Evolutionary conservation across 2,888 invertebrate genomes (phyloP), one percentile per base, ranked within the genome.

Genomic region (Lingula anatina): DNA sequence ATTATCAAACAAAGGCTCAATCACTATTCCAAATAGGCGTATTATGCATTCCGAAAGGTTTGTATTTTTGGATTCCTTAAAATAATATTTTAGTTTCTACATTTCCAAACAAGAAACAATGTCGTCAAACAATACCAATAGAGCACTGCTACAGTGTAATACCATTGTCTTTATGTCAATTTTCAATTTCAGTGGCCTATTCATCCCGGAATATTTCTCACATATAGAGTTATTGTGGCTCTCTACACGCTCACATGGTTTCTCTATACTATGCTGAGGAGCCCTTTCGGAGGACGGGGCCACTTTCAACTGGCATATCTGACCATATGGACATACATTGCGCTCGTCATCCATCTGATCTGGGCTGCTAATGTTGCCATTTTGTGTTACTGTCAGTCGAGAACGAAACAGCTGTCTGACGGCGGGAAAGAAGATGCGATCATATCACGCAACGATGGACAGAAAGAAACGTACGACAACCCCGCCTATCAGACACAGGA

Each of bases 261-360:
- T 3, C 21, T 59, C 31, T 28, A 45, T 24, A 42, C 41, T 2
- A 42, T 42, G 0, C 25, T 48, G n/a, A n/a, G n/a, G n/a, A n/a
- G n/a, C n/a, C n/a, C n/a, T n/a, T n/a, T n/a, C n/a, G n/a, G n/a
- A n/a, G n/a, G n/a, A n/a, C n/a, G n/a, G n/a, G n/a, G n/a, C n/a
- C n/a, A n/a, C n/a, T n/a, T n/a, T n/a, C n/a, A n/a, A n/a, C n/a
- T 65, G 50, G 64, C 57, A 3, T 73, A 55, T 53, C 56, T 73
- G 40, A 73, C 73, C 4, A 63, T 66, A 28, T 73, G 73, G 73
- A 63, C 68, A 15, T 73, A 67, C 56, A 43, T 65, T 0, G 12
- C 69, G 4, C 56, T 71, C n/a, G 61, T 60, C 5, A 20, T 59
- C 12, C 66, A 73, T 48, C 55, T 69, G 24, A 24, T 62, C 7